phyloP scores from a whole-genome alignment of 2,888 invertebrate genomes.

The Drosophila atroscutellata region DNA sequence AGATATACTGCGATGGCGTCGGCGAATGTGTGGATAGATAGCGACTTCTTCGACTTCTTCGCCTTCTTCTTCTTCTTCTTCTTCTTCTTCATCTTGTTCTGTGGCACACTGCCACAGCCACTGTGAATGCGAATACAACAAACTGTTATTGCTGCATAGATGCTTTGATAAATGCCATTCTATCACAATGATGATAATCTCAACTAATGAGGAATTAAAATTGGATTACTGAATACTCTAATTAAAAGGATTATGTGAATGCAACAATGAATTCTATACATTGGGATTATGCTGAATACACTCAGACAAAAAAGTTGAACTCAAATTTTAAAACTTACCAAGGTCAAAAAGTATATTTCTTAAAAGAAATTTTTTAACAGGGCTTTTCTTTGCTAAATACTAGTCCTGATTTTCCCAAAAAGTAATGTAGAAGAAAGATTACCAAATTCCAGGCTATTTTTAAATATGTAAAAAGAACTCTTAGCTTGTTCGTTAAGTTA shows the following conservation, averaged over 20 bases:
- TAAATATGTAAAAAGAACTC: rapidly evolving
- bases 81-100: neutral
- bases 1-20: slow-evolving; percentile 25
- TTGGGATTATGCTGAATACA: slow-evolving; percentile 27
- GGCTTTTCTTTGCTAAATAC: neutral
- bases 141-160: slow-evolving; percentile 55
- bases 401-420: neutral
- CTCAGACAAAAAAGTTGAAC: neutral
- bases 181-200: slow-evolving; percentile 68
- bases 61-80: neutral
- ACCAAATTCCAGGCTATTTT: neutral
- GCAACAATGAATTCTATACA: slow-evolving; percentile 44
- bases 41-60: slow-evolving; percentile 28
- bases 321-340: neutral
- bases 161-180: slow-evolving; percentile 63
- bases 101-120: slow-evolving; percentile 9
- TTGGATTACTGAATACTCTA: slow-evolving; percentile 61
- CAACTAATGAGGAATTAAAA: slow-evolving; percentile 73
- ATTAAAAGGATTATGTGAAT: slow-evolving; percentile 61
- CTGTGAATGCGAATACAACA: slow-evolving; percentile 45
- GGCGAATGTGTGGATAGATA: slow-evolving; percentile 48
- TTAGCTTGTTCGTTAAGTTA: neutral
- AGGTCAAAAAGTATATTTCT: neutral
- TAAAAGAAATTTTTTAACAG: too few relatives aligned
- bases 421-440: neutral